Conservation (phyloP, 2,888 invertebrate species). For the Platycheirus rosarum region DNA sequence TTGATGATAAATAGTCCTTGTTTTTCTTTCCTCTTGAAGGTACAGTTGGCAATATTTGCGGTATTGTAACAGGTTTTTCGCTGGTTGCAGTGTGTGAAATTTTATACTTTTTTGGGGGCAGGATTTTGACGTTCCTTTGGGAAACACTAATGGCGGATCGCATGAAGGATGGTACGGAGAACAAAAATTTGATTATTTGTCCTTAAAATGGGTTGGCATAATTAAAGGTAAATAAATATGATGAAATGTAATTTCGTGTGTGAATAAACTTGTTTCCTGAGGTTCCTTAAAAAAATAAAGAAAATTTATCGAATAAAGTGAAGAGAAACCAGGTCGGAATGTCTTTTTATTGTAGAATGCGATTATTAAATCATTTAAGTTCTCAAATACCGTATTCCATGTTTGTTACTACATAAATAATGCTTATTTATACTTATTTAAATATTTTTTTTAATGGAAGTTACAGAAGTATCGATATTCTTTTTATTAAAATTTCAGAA, state of each 20-base stretch:
- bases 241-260: background rate
- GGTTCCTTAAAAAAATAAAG: no score
- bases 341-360: no score
- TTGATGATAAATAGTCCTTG: slow-evolving; percentile 51
- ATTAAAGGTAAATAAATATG: background rate
- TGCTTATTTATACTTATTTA: no score
- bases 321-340: no score
- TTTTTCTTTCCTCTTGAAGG: slow-evolving; percentile 83
- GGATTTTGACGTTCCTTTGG: slow-evolving; percentile 34
- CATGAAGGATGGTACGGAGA: background rate
- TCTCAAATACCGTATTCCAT: no score
- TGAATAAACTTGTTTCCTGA: no score
- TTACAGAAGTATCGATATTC: no score
- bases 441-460: no score
- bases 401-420: no score
- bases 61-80: slow-evolving; percentile 87
- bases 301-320: no score
- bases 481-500: no score
- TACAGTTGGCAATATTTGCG: slow-evolving; percentile 86
- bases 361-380: no score
- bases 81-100: slow-evolving; percentile 85
- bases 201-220: slow-evolving; percentile 32
- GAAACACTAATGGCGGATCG: slow-evolving; percentile 34
- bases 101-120: slow-evolving; percentile 84
- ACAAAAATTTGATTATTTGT: slow-evolving; percentile 60